A percentile compares a stretch with the other conserved stretches of the same genome.
phyloP scores from a whole-genome alignment of 2,888 invertebrate genomes.

The Desoria tigrina region DNA sequence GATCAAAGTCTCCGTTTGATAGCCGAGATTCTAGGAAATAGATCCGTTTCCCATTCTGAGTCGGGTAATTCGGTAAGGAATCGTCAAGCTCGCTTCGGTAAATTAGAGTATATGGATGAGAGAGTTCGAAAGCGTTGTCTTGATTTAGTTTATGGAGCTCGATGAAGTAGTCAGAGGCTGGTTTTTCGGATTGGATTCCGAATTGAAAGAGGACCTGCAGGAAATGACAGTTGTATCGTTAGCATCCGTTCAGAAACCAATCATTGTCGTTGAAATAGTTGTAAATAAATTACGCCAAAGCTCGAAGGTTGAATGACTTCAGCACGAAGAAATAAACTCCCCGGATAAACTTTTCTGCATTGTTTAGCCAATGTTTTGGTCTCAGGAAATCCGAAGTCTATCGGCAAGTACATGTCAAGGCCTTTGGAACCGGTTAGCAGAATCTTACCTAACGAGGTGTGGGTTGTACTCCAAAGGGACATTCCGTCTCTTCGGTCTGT shows the following conservation, averaged over 20 bases:
- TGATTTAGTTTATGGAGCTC: slow-evolving; percentile 46
- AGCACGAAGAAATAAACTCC: slow-evolving; percentile 23
- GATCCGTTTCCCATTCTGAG: slow-evolving; percentile 18
- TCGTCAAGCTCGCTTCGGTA: slow-evolving; percentile 34
- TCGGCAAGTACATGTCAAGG: not conserved
- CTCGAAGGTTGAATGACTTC: slow-evolving; percentile 16
- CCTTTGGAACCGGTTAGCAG: slow-evolving; percentile 5
- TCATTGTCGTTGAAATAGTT: not conserved
- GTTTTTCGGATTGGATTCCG: slow-evolving; percentile 27
- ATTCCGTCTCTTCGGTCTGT: not conserved
- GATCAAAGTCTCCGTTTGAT: slow-evolving; percentile 45
- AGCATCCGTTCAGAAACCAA: not conserved
- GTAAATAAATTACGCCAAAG: slow-evolving; percentile 19
- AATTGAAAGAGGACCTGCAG: slow-evolving; percentile 42
- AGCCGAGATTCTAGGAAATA: slow-evolving; percentile 29
- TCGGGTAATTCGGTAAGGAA: slow-evolving; percentile 8
- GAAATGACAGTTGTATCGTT: not conserved
- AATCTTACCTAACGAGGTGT: slow-evolving; percentile 8
- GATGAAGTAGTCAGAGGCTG: slow-evolving; percentile 32
- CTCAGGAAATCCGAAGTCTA: slow-evolving; percentile 15
- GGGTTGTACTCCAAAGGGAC: slow-evolving; percentile 10
- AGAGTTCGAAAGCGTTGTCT: slow-evolving; percentile 41
- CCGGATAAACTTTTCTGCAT: slow-evolving; percentile 16
- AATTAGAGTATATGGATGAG: slow-evolving; percentile 42
- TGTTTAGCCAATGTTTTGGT: not conserved